Evolutionary conservation across 2,797 vertebrate species (phyloP).

Genomic region (Gorsachius magnificus): DNA sequence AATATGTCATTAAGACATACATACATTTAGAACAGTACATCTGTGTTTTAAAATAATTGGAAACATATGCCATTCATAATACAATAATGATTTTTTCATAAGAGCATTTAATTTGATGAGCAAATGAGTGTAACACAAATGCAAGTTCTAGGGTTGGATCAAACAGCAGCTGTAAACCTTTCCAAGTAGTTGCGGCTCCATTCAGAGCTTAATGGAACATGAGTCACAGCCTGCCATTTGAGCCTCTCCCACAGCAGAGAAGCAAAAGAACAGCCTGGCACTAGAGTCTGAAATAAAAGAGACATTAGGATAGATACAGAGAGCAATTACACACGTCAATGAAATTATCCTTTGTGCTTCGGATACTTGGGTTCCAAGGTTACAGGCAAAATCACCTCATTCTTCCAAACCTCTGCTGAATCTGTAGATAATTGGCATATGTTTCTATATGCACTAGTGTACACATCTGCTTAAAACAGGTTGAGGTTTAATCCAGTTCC

Average conservation of each 20-base stretch:
- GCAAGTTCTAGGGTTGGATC: not conserved
- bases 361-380: not conserved
- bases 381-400: not conserved
- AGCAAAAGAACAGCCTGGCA: not conserved
- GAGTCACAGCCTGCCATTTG: constrained; percentile 22
- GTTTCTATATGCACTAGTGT: not conserved
- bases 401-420: not conserved
- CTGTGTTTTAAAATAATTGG: constrained; percentile 17
- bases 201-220: constrained; percentile 20
- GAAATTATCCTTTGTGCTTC: not conserved
- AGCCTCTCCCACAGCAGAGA: not conserved
- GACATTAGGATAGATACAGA: not conserved
- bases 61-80: not conserved
- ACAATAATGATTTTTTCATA: not conserved
- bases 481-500: not conserved
- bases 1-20: not conserved
- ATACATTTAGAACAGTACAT: not conserved
- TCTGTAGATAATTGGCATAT: not conserved
- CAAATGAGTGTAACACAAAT: constrained; percentile 2
- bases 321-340: not conserved
- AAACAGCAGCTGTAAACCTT: constrained; percentile 45
- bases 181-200: not conserved
- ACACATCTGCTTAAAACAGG: not conserved
- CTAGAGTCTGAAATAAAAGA: not conserved
- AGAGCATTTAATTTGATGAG: constrained; percentile 17